phyloP scores from a whole-genome alignment of 2,888 invertebrate genomes.

The Panopea generosa region DNA sequence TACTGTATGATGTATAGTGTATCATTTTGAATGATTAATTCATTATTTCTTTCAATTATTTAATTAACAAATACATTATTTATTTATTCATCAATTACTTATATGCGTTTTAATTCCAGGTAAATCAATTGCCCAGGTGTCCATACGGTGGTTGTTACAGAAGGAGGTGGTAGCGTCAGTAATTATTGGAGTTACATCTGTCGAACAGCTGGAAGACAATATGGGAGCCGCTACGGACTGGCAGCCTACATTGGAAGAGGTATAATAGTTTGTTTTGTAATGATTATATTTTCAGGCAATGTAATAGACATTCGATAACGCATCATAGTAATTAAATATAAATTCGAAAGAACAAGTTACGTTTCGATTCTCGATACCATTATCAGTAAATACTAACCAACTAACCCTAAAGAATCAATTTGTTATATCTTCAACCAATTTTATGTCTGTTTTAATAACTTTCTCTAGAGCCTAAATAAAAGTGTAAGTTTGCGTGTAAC shows the following conservation, averaged over 20 bases:
- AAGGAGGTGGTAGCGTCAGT: conserved; percentile 75
- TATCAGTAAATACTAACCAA: conserved; percentile 7
- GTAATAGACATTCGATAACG: neutral
- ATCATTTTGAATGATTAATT: no score
- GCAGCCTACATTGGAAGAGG: conserved; percentile 75
- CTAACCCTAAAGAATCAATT: no score
- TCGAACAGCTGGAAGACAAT: conserved; percentile 79
- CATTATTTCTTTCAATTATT: no score
- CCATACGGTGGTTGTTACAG: conserved; percentile 80
- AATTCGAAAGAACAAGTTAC: neutral
- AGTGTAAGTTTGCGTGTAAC: no score
- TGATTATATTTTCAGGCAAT: no score
- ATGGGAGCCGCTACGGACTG: conserved; percentile 76
- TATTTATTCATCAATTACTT: no score
- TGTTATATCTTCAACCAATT: no score
- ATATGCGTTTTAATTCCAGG: no score
- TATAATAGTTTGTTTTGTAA: conserved; percentile 17
- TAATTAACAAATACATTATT: no score
- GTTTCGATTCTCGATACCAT: conserved; percentile 4
- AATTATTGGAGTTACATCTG: conserved; percentile 77
- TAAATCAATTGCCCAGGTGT: conserved; percentile 74
- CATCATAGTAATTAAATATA: neutral
- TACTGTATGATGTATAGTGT: no score
- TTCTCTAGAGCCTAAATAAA: no score
- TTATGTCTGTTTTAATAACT: no score